These are phyloP conservation scores for Acyrthosiphon pisum DNA, from an alignment of 1,140 invertebrate genomes.

Conservation along the genomic window DNA sequence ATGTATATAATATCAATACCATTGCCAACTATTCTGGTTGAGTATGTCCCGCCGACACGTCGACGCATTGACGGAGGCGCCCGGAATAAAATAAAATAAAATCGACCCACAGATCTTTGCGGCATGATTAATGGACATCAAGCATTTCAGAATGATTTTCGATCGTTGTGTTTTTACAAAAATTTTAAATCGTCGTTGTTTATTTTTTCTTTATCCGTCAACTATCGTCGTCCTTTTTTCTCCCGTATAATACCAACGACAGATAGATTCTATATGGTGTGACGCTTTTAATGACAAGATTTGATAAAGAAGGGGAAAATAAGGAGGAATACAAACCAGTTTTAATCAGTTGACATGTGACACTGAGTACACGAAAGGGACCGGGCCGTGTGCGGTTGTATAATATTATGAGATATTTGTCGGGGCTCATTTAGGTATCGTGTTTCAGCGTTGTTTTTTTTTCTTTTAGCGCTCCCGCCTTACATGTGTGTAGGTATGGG, in stretches of 20 bases:
- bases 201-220: slow-evolving; percentile 24
- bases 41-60: slow-evolving; percentile 25
- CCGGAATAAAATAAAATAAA: neutral
- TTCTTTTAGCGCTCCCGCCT: slow-evolving; percentile 32
- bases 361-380: slow-evolving; percentile 56
- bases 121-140: slow-evolving; percentile 49
- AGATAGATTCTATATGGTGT: slow-evolving; percentile 35
- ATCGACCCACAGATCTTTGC: slow-evolving; percentile 20
- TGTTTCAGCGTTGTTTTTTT: slow-evolving; percentile 46
- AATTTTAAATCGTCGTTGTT: slow-evolving; percentile 38
- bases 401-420: slow-evolving; percentile 56
- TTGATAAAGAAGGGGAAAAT: slow-evolving; percentile 16
- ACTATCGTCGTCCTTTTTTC: neutral
- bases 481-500: neutral
- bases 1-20: neutral
- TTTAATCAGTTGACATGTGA: slow-evolving; percentile 57
- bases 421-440: slow-evolving; percentile 53
- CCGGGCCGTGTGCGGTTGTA: slow-evolving; percentile 48
- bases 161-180: slow-evolving; percentile 8
- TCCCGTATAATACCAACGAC: neutral
- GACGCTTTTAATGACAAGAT: slow-evolving; percentile 56
- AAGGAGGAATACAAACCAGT: slow-evolving; percentile 49
- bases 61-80: neutral
- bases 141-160: slow-evolving; percentile 41
- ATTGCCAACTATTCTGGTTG: slow-evolving; percentile 17